A percentile compares a stretch with the other conserved stretches of the same genome.
Evolutionary conservation across 2,113 vertebrate species (phyloP).

Genomic region (Myiozetetes cayanensis): DNA sequence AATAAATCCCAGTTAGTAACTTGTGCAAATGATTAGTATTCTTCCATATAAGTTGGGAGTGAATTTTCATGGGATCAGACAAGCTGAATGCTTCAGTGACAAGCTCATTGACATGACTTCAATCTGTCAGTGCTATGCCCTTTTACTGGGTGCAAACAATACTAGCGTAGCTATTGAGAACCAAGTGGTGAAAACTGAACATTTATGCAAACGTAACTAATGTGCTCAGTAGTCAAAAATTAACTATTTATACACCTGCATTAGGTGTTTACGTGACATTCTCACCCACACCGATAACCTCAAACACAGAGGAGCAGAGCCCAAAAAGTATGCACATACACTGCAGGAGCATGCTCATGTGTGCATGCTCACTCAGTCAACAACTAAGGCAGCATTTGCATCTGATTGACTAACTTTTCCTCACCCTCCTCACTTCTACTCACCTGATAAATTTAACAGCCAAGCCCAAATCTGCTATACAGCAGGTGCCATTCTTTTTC

Average conservation of each 20-base stretch:
- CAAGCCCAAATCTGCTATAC: conserved; percentile 93
- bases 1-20: conserved; percentile 31
- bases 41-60: not conserved
- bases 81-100: not conserved
- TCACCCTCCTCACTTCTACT: not conserved
- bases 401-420: not conserved
- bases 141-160: not conserved
- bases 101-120: not conserved
- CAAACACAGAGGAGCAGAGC: not conserved
- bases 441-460: conserved; percentile 98
- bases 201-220: not conserved
- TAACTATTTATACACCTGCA: not conserved
- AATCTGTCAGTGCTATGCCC: accelerated
- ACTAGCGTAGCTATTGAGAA: not conserved
- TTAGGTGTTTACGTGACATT: not conserved
- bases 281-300: not conserved
- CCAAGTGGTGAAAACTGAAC: accelerated
- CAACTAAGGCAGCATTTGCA: not conserved
- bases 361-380: accelerated
- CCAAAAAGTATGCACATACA: not conserved
- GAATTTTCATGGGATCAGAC: not conserved
- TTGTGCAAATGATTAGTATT: not conserved
- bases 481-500: conserved; percentile 95
- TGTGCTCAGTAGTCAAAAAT: not conserved
- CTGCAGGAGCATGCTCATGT: not conserved